A percentile compares a stretch with the other conserved stretches of the same genome.
Conservation (phyloP, 2,113 vertebrate genomes). For the Vireo altiloquus region DNA sequence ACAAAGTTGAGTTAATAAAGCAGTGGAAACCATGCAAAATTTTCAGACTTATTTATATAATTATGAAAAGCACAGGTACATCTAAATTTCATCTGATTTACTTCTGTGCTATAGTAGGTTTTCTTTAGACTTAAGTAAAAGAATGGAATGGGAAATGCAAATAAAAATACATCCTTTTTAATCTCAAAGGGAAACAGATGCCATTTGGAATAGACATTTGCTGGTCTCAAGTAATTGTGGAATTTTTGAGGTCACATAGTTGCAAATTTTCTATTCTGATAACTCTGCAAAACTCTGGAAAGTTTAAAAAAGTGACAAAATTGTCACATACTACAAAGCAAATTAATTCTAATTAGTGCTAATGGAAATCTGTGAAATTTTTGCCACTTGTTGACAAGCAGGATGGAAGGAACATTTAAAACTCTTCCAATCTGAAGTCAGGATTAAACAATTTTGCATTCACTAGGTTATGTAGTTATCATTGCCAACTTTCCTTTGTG, state of each 20-base stretch:
- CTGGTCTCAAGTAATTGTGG: background rate
- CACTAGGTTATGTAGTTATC: background rate
- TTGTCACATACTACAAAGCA: background rate
- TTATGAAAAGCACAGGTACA: background rate
- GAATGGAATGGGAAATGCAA: background rate
- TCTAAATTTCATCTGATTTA: background rate
- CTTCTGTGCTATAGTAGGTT: background rate
- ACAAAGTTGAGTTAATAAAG: background rate
- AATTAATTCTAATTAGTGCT: background rate
- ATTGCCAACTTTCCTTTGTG: background rate
- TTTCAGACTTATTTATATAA: background rate
- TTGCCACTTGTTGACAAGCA: background rate
- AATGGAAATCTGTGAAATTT: background rate
- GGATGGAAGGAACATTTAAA: background rate
- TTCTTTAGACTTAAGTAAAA: background rate
- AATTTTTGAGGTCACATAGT: background rate
- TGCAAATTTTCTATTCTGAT: background rate
- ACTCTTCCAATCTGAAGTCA: background rate
- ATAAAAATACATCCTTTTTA: background rate
- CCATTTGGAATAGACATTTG: background rate
- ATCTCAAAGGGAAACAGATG: background rate
- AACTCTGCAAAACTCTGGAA: background rate
- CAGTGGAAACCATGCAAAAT: background rate
- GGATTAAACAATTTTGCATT: background rate
- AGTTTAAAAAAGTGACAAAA: background rate